Conservation (phyloP, 2,113 vertebrate genomes). For the Gallinago jamesoni region DNA sequence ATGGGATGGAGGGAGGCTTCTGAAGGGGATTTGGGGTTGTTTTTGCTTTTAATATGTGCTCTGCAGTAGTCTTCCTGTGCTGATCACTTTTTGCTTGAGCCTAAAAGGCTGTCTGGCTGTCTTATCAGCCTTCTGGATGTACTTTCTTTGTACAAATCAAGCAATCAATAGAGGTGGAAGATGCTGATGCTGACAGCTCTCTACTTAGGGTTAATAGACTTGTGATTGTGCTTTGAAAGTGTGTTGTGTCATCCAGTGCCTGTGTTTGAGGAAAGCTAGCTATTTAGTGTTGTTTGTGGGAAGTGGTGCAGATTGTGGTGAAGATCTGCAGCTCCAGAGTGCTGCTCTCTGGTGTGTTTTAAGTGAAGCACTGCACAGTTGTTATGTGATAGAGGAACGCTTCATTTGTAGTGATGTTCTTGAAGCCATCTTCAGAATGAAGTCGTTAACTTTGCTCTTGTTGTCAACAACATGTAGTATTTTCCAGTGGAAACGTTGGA, state of each 20-base stretch:
- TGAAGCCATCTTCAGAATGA: rapidly evolving
- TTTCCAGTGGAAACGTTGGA: rapidly evolving
- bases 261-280: rapidly evolving
- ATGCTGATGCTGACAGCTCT: rapidly evolving
- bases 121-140: rapidly evolving
- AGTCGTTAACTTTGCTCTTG: neutral
- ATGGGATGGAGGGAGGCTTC: neutral
- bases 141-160: rapidly evolving
- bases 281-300: rapidly evolving
- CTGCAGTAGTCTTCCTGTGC: rapidly evolving
- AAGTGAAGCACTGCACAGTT: rapidly evolving
- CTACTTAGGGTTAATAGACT: rapidly evolving
- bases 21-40: rapidly evolving
- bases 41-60: rapidly evolving
- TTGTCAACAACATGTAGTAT: rapidly evolving
- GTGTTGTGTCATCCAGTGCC: rapidly evolving
- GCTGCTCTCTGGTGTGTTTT: neutral
- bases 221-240: neutral
- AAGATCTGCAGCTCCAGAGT: neutral
- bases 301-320: rapidly evolving
- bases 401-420: rapidly evolving
- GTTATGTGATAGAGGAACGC: rapidly evolving
- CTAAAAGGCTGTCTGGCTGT: rapidly evolving
- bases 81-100: rapidly evolving
- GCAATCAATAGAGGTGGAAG: rapidly evolving